Base-by-base conservation (phyloP, 2,797 vertebrate genomes). In the Remorina albescens region DNA sequence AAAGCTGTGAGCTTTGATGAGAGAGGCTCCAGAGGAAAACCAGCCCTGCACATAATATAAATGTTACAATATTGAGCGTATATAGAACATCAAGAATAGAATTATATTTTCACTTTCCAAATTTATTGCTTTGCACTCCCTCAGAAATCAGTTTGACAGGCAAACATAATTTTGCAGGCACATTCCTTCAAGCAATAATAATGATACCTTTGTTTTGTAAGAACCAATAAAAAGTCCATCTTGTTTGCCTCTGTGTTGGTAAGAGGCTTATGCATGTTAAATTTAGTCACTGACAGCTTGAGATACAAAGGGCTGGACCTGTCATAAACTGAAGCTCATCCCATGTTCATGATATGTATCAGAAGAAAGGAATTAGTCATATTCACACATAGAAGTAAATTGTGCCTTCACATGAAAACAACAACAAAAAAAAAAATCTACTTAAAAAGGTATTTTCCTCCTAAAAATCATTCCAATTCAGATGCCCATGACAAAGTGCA, bases 51-150 rank as follows among this genome's bases (percentile, higher is more conserved):
- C 53, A 82, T 83, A 85, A 89, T 88, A 91, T 82, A 87, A 90
- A 88, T 80, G 78, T 82, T 86, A 77, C 75, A 83, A 85, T 80
- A 87, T 47, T 78, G 73, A 80, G 61, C 67, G 74, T 86, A 85
- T 85, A 89, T 76, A 76, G 85, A 83, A 80, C 76, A 73, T 71
- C 87, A 85, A 85, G 85, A 94, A 94, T 91, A 92, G 88, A 93
- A 94, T 93, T 90, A 91, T 65, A 80, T 80, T 91, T 91, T 85
- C 49, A 62, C 70, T 67, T 81, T 83, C 78, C 64, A 85, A 88
- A 92, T 78, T 37, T 84, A 88, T 87, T 87, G 71, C 71, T 84
- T 72, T 56, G 64, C 60, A 53, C 62, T 51, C 79, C 59, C 67
- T 57, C 74, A 77, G 78, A 91, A 91, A 91, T 88, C 80, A 76